A percentile compares a stretch with the other conserved stretches of the same genome.
Conservation (phyloP, 2,797 vertebrate genomes). For the Danio choprae region DNA sequence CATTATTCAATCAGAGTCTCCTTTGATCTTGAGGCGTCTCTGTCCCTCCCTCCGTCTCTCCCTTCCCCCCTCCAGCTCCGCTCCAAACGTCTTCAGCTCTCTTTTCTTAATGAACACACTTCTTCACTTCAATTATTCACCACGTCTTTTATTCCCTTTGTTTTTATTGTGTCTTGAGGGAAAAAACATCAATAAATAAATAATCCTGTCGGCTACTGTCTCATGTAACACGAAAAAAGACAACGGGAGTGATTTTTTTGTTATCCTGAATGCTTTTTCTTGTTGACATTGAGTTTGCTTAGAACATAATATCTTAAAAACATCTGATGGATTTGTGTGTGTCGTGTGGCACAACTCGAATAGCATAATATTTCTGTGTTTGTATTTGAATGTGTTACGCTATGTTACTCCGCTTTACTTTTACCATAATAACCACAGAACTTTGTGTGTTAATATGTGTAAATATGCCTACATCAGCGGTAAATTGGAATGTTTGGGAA, state of each 20-base stretch:
- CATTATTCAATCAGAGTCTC: slow-evolving; percentile 48
- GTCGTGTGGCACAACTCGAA: not conserved
- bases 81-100: slow-evolving; percentile 46
- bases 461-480: too few species aligned
- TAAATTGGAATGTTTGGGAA: too few species aligned
- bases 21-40: slow-evolving; percentile 57
- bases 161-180: slow-evolving; percentile 76
- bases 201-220: slow-evolving; percentile 65
- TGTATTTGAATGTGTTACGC: too few species aligned
- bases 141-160: slow-evolving; percentile 70
- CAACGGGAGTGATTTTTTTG: not conserved
- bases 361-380: too few species aligned
- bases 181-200: slow-evolving; percentile 81
- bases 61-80: slow-evolving; percentile 34
- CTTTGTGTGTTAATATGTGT: too few species aligned
- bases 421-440: too few species aligned
- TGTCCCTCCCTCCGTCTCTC: slow-evolving; percentile 47
- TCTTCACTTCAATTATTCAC: slow-evolving; percentile 79
- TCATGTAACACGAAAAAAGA: slow-evolving; percentile 50
- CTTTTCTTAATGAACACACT: slow-evolving; percentile 76
- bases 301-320: slow-evolving; percentile 27
- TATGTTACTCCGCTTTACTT: too few species aligned
- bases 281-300: slow-evolving; percentile 37
- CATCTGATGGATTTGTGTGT: slow-evolving; percentile 20
- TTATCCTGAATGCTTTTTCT: slow-evolving; percentile 26